Conservation (phyloP, 2,888 invertebrate species). For the Cheilosia variabilis region DNA sequence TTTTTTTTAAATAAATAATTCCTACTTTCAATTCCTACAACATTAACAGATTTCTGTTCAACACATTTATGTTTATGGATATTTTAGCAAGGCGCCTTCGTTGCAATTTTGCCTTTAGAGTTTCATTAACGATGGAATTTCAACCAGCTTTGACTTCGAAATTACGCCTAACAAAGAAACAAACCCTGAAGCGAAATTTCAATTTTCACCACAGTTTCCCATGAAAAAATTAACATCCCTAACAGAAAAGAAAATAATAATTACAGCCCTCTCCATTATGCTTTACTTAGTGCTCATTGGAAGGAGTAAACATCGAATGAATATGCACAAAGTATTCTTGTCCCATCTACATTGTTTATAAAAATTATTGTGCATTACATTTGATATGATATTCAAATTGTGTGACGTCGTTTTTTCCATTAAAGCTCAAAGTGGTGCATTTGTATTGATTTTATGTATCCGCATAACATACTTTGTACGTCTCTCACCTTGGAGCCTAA, state of each 20-base stretch:
- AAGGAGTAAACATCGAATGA: slow-evolving; percentile 38
- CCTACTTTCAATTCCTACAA: too few species aligned
- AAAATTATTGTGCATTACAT: not conserved
- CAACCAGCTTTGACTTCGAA: slow-evolving; percentile 40
- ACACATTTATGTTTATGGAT: too few species aligned
- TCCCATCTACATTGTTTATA: not conserved
- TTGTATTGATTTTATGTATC: slow-evolving; percentile 13
- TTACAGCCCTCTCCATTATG: slow-evolving; percentile 36
- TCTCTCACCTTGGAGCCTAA: slow-evolving; percentile 15
- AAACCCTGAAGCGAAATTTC: slow-evolving; percentile 44
- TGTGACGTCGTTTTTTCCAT: not conserved
- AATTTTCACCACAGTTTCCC: slow-evolving; percentile 47
- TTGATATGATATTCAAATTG: not conserved
- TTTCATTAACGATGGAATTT: slow-evolving; percentile 36
- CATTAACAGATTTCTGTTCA: too few species aligned
- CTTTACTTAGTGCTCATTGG: slow-evolving; percentile 48
- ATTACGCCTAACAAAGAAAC: slow-evolving; percentile 47
- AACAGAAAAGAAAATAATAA: slow-evolving; percentile 54
- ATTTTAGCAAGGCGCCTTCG: too few species aligned
- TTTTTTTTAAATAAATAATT: too few species aligned
- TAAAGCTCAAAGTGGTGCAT: not conserved
- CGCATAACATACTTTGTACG: not conserved
- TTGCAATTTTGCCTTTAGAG: slow-evolving; percentile 28
- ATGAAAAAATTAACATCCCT: slow-evolving; percentile 37
- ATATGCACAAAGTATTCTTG: not conserved